Evolutionary conservation across 1,140 invertebrate genomes (phyloP).

Genomic region (Heliconius hewitsoni): DNA sequence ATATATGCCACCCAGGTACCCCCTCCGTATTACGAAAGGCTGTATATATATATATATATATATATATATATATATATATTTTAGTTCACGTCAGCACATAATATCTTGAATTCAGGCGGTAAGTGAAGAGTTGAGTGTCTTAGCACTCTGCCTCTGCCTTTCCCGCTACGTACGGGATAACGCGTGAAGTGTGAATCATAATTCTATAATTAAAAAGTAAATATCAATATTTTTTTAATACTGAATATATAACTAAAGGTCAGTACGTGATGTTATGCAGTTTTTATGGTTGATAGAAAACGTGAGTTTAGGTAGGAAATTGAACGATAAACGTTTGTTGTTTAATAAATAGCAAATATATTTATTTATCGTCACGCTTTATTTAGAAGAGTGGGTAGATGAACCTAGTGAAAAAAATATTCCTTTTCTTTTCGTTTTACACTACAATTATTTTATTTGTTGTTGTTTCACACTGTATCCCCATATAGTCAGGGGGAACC

Average conservation of each 20-base stretch:
- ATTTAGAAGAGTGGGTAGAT: background rate
- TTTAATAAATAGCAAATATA: background rate
- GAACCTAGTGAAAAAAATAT: too few species aligned
- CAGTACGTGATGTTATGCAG: background rate
- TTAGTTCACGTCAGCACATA: too few species aligned
- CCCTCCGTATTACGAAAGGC: too few species aligned
- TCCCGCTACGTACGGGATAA: too few species aligned
- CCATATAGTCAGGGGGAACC: background rate
- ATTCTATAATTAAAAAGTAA: background rate
- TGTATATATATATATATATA: too few species aligned
- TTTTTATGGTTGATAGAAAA: background rate
- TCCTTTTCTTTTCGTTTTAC: too few species aligned
- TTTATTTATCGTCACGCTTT: background rate
- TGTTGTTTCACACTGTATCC: background rate
- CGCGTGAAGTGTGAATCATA: too few species aligned
- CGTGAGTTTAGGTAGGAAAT: background rate
- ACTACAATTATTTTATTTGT: background rate
- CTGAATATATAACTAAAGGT: background rate
- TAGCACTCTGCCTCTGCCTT: too few species aligned
- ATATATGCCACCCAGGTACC: too few species aligned
- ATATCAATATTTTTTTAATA: background rate
- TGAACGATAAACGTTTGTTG: background rate
- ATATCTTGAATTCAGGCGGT: too few species aligned
- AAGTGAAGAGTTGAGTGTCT: too few species aligned
- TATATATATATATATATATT: too few species aligned